Evolutionary conservation across 2,113 vertebrate species (phyloP).

Genomic region (Psilopsiagon aurifrons): DNA sequence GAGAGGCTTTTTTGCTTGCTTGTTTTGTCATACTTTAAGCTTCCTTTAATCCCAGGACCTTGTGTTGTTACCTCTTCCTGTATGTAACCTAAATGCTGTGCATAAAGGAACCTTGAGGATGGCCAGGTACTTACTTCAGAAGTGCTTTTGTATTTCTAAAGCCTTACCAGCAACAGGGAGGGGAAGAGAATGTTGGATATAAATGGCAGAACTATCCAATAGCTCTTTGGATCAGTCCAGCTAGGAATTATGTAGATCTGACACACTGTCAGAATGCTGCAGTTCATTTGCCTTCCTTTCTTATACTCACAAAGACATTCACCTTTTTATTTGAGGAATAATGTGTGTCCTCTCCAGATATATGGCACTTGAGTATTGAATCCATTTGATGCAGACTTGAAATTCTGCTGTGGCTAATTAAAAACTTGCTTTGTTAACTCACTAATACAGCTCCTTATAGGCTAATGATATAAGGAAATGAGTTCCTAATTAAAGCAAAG

Average conservation of each 20-base stretch:
- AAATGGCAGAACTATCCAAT: background rate
- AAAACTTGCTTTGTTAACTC: conserved; percentile 10
- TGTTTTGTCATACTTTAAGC: background rate
- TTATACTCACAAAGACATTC: background rate
- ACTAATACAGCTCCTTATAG: background rate
- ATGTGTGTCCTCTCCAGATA: background rate
- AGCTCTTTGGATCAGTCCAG: background rate
- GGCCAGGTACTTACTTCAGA: background rate
- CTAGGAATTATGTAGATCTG: conserved; percentile 1
- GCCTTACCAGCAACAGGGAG: background rate
- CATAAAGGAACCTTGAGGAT: background rate
- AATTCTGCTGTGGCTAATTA: conserved; percentile 11
- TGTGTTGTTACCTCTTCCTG: background rate
- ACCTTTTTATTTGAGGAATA: background rate
- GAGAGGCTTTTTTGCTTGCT: background rate
- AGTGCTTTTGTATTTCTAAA: background rate
- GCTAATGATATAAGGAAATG: background rate
- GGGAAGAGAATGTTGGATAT: background rate
- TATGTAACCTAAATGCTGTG: background rate
- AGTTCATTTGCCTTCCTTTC: background rate
- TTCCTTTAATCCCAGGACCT: background rate
- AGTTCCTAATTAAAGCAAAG: conserved; percentile 17
- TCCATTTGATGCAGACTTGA: background rate
- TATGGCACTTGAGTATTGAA: background rate
- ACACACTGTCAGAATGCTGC: background rate